Evolutionary conservation across 2,113 vertebrate species (phyloP).

Genomic region (Collichthys lucidus): DNA sequence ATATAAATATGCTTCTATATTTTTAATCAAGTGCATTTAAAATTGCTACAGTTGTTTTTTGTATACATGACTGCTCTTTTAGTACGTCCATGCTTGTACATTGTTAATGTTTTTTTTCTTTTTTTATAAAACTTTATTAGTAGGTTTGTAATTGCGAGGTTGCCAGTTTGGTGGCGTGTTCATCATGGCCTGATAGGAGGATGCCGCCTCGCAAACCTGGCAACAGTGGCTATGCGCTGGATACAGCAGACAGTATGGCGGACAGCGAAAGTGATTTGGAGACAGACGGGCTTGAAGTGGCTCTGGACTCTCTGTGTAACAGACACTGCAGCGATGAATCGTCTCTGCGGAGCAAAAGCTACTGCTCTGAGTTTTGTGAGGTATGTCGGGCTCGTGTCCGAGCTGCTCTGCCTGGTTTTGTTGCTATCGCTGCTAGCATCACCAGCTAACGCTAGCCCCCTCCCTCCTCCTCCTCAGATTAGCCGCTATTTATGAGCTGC

Average conservation of each 20-base stretch:
- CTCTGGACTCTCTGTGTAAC: constrained; percentile 86
- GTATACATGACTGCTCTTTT: too few relatives aligned
- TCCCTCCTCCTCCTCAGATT: not conserved
- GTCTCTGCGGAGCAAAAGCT: constrained; percentile 86
- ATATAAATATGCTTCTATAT: not conserved
- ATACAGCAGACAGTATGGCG: constrained; percentile 94
- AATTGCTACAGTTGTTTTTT: not conserved
- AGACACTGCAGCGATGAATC: constrained; percentile 72
- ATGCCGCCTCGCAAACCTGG: constrained; percentile 55
- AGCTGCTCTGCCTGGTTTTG: constrained; percentile 17
- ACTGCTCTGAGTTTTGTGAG: constrained; percentile 93
- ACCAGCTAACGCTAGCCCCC: constrained; percentile 62
- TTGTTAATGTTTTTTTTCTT: not conserved
- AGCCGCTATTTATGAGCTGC: constrained; percentile 46
- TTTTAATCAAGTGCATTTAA: not conserved
- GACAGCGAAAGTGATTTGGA: constrained; percentile 96
- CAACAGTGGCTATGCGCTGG: constrained; percentile 82
- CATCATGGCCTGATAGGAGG: not conserved
- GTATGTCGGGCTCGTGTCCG: constrained; percentile 76
- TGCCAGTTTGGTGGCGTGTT: constrained; percentile 60
- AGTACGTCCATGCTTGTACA: too few relatives aligned
- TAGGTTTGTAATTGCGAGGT: not conserved
- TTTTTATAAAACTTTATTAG: constrained; percentile 3
- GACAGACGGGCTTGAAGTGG: constrained; percentile 90
- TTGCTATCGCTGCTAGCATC: constrained; percentile 51